phyloP scores from a whole-genome alignment of 2,888 invertebrate genomes.

The Chaetogeoica ovagalla region DNA sequence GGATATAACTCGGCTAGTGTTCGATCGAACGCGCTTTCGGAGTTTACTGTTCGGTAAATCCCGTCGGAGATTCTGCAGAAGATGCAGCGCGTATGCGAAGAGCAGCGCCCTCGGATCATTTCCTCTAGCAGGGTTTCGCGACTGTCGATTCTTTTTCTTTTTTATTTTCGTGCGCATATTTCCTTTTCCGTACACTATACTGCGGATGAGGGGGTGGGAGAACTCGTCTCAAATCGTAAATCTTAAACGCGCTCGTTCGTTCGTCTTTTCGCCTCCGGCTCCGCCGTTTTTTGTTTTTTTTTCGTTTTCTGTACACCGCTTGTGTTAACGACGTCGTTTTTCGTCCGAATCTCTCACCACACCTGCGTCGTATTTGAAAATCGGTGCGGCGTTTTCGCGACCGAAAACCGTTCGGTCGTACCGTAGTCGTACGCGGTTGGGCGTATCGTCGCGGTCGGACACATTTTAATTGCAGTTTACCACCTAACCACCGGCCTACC shows the following conservation, averaged over 20 bases:
- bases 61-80: too few species aligned
- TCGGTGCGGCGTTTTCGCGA: background rate
- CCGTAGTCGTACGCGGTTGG: too few species aligned
- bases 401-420: constrained; percentile 9
- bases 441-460: background rate
- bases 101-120: too few species aligned
- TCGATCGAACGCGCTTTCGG: too few species aligned
- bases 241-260: background rate
- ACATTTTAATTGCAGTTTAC: constrained; percentile 7
- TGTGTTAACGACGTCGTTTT: constrained; percentile 1
- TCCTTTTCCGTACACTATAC: too few species aligned
- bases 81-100: too few species aligned
- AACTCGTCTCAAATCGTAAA: constrained; percentile 24
- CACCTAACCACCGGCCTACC: background rate
- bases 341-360: background rate
- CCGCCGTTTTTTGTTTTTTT: constrained; percentile 4
- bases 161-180: too few species aligned
- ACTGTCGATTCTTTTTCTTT: too few species aligned
- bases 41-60: too few species aligned
- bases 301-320: constrained; percentile 43
- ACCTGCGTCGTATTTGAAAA: constrained; percentile 10
- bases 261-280: constrained; percentile 31
- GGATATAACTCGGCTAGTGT: too few species aligned
- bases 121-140: too few species aligned
- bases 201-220: background rate